Evolutionary conservation across 2,888 invertebrate genomes (phyloP).

Genomic region (Euzetes globulus): DNA sequence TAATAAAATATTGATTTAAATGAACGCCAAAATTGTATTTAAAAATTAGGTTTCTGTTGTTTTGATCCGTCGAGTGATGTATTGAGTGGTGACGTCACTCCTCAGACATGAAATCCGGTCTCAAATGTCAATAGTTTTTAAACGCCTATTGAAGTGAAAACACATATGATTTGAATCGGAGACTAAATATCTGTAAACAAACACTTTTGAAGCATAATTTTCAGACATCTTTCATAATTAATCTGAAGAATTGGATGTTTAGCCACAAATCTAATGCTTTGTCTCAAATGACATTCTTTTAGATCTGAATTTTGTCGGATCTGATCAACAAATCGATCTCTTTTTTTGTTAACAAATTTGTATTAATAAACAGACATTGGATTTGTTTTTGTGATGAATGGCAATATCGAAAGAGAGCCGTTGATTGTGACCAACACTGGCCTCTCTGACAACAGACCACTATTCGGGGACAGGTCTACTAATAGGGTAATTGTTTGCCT

Average conservation of each 20-base stretch:
- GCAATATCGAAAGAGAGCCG: slow-evolving; percentile 12
- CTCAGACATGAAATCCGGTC: neutral
- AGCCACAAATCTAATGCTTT: too few species aligned
- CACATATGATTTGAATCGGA: neutral
- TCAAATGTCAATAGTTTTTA: neutral
- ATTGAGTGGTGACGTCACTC: neutral
- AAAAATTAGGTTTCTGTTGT: too few species aligned
- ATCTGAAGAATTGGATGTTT: too few species aligned
- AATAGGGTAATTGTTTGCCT: neutral
- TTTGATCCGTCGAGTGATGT: neutral
- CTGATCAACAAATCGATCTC: too few species aligned
- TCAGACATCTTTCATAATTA: too few species aligned
- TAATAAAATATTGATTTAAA: too few species aligned
- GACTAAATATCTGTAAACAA: neutral
- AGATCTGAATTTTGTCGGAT: too few species aligned
- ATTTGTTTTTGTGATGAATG: neutral
- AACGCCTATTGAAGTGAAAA: neutral
- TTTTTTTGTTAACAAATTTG: too few species aligned
- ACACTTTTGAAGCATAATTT: neutral
- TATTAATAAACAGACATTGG: too few species aligned
- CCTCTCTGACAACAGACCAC: slow-evolving; percentile 16
- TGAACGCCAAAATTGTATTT: too few species aligned
- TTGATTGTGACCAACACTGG: slow-evolving; percentile 2
- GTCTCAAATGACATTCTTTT: too few species aligned
- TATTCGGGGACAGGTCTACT: slow-evolving; percentile 16